phyloP scores from a whole-genome alignment of 2,797 vertebrate genomes.

The Scleropages formosus region DNA sequence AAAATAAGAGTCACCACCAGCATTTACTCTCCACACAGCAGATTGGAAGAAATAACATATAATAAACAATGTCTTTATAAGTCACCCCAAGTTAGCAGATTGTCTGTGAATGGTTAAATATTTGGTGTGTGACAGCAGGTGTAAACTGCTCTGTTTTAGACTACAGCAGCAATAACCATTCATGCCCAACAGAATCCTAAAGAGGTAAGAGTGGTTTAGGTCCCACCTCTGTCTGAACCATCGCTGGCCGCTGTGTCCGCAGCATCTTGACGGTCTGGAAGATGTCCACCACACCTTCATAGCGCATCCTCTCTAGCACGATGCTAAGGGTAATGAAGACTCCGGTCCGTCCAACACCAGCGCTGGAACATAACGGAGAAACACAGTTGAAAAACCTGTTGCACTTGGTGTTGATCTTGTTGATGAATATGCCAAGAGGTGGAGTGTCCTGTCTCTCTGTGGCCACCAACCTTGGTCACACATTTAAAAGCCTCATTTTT shows the following conservation, averaged over 20 bases:
- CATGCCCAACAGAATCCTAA: background rate
- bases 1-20: conserved; percentile 19
- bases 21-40: background rate
- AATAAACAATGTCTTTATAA: background rate
- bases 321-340: conserved; percentile 97
- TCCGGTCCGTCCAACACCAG: conserved; percentile 90
- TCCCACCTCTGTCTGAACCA: conserved; percentile 97
- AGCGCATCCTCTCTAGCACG: conserved; percentile 95
- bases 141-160: background rate
- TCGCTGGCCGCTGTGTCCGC: conserved; percentile 93
- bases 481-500: no score
- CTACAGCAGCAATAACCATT: background rate
- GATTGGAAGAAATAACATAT: background rate
- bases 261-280: conserved; percentile 99
- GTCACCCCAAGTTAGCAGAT: background rate
- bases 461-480: no score
- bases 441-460: no score
- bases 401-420: no score
- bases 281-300: conserved; percentile 96
- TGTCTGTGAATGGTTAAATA: background rate
- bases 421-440: no score
- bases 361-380: conserved; percentile 61
- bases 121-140: background rate
- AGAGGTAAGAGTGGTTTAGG: background rate
- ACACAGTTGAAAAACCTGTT: no score